Base-by-base conservation (phyloP, 2,113 vertebrate genomes). In the Abramis brama region DNA sequence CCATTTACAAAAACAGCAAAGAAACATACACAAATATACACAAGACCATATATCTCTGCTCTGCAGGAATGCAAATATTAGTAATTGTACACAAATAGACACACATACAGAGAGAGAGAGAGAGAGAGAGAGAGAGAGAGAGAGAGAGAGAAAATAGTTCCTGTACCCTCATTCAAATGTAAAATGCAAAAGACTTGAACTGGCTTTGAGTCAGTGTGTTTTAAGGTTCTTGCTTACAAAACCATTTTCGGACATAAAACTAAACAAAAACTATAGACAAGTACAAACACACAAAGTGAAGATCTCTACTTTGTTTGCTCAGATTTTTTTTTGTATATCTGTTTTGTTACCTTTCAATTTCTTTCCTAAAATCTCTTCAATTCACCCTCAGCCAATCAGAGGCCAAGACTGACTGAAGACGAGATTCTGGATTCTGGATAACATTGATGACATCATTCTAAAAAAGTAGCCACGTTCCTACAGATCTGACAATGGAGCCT, bases 21-120 rank as follows among this genome's bases (percentile, higher is more conserved):
- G 25, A 64, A 85, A 78, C 2, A 25, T 77, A 79, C 50, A 87
- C 83, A 86, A 55, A 60, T 59, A 59, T 47, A 66, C 84, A 82
- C 85, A 87, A 62, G 80, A 73, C 71, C 10, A 85, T 74, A 73
- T 62, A 74, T 81, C 81, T 62, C 50, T 23, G 82, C 71, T 83
- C 75, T 60, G 64, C 60, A 82, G 71, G 77, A 86, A 89, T 85
- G 85, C 86, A 89, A 89, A 89, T 89, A 88, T 89, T 84, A 84
- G 78, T 50, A 21, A 80, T 47, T 75, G 66, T 55, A 62, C 59
- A 62, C 43, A 43, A 30, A 77, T 50, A 43, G 39, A 86, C 68
- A 82, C 25, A 6, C 0, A 36, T 5, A 36, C 8, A 43, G 0
- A 9, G 8, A 43, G 43, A 43, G 43, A 43, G 43, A 43, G 43